These are phyloP conservation scores for Raja brachyura DNA, from an alignment of 2,113 vertebrate species.

Conservation along the genomic window DNA sequence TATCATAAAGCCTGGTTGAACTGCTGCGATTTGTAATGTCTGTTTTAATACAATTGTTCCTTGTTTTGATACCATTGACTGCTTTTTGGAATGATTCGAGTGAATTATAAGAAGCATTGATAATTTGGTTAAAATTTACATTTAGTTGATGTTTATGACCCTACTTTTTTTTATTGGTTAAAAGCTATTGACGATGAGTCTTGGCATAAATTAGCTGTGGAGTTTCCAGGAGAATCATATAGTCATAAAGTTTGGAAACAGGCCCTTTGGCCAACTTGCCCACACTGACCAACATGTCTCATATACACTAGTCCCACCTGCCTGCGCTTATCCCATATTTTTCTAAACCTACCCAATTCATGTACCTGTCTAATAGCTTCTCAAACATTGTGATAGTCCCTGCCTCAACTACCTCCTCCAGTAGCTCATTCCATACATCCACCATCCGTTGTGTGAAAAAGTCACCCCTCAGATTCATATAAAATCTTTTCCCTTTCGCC, in stretches of 20 bases:
- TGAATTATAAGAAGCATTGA: not conserved
- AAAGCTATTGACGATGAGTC: not conserved
- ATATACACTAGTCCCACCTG: too few species aligned
- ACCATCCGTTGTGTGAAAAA: too few species aligned
- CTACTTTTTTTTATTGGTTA: not conserved
- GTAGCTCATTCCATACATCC: too few species aligned
- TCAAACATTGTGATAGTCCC: too few species aligned
- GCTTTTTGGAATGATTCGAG: not conserved
- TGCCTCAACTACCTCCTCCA: too few species aligned
- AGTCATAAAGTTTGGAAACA: not conserved
- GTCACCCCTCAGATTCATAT: too few species aligned
- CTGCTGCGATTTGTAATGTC: not conserved
- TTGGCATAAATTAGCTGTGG: not conserved
- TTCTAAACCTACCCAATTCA: too few species aligned
- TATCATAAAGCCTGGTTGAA: not conserved
- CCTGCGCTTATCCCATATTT: too few species aligned
- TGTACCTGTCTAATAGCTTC: too few species aligned
- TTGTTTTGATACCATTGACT: not conserved
- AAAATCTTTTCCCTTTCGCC: too few species aligned
- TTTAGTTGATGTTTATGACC: not conserved
- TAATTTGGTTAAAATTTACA: not conserved
- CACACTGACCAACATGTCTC: too few species aligned
- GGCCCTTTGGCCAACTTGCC: too few species aligned
- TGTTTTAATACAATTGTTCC: not conserved
- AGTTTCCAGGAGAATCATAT: not conserved